Evolutionary conservation across 1,140 invertebrate genomes (phyloP).

Genomic region (Dendrolimus punctatus): DNA sequence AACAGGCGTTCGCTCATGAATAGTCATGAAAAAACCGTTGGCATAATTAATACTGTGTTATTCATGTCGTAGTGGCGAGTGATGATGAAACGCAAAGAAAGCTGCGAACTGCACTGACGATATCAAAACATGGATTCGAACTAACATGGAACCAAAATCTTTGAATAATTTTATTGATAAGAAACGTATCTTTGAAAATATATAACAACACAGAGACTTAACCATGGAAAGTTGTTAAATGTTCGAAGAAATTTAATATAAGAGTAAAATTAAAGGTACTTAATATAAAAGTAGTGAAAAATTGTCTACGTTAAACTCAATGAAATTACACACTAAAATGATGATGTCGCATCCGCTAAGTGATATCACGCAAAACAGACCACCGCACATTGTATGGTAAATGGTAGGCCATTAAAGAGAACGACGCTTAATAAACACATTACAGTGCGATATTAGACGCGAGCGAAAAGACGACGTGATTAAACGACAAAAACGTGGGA

Average conservation of each 20-base stretch:
- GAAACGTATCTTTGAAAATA: too few relatives aligned
- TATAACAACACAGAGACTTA: too few relatives aligned
- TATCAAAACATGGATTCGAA: slow-evolving; percentile 17
- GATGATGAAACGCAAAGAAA: slow-evolving; percentile 37
- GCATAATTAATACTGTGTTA: slow-evolving; percentile 32
- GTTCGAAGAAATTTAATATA: too few relatives aligned
- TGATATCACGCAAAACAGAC: slow-evolving; percentile 44
- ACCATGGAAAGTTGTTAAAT: too few relatives aligned
- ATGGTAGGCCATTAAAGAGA: slow-evolving; percentile 61
- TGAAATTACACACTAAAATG: slow-evolving; percentile 18
- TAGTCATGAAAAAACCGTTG: too few relatives aligned
- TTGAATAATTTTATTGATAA: too few relatives aligned
- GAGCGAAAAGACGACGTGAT: slow-evolving; percentile 49
- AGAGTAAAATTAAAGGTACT: not conserved
- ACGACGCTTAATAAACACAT: slow-evolving; percentile 67
- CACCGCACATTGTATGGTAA: slow-evolving; percentile 61
- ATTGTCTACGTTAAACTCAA: slow-evolving; percentile 19
- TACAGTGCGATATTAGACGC: slow-evolving; percentile 61
- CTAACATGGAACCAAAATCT: too few relatives aligned
- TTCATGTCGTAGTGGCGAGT: slow-evolving; percentile 23
- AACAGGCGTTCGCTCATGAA: slow-evolving; percentile 6
- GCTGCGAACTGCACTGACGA: slow-evolving; percentile 23
- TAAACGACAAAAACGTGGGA: slow-evolving; percentile 59
- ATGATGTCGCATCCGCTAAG: slow-evolving; percentile 30
- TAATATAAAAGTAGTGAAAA: slow-evolving; percentile 3